Evolutionary conservation across 2,113 vertebrate genomes (phyloP), one percentile per base, ranked within the genome.

Genomic region (Bathybates hornii): DNA sequence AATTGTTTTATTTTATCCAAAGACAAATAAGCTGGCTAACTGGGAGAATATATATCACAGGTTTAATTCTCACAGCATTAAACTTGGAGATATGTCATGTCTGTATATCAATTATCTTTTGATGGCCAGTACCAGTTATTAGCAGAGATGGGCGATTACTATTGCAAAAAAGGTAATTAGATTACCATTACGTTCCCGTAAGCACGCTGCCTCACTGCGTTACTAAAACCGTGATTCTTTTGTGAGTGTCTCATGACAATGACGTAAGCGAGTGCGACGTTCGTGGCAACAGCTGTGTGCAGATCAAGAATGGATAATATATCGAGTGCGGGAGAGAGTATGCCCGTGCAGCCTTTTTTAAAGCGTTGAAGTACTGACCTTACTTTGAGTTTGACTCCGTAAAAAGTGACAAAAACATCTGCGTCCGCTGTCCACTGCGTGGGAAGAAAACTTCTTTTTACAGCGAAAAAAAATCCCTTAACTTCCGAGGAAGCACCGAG

Each of bases 361-460:
- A 54, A 54, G n/a, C 10, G 1, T 54, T n/a, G 53, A 54, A 54
- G 2, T 54, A 54, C 52, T 21, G 19, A 52, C 48, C 17, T 50
- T 50, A 48, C 45, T 48, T 45, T 48, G 16, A 50, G 16, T 50
- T 50, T 50, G 16, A 48, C 19, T 50, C 48, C 2, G 48, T 50
- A 50, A 50, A 50, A 50, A 50, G 48, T 50, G 48, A 50, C 48
- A 19, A 50, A 9, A 50, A 50, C 16, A 50, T 50, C 19, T 0
- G 48, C 0, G 0, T 2, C 48, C 48, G 16, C 48, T 50, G 48
- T 0, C 1, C 48, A 52, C 48, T 52, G 48, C 8, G 0, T 19
- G 17, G 48, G 48, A 19, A 52, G 17, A 19, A 19, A 52, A 52
- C 17, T 52, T 52, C 4, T 0, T 52, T 52, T 52, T 52, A 52